phyloP scores from a whole-genome alignment of 2,113 vertebrate genomes.

The Rhynchopsitta pachyrhyncha region DNA sequence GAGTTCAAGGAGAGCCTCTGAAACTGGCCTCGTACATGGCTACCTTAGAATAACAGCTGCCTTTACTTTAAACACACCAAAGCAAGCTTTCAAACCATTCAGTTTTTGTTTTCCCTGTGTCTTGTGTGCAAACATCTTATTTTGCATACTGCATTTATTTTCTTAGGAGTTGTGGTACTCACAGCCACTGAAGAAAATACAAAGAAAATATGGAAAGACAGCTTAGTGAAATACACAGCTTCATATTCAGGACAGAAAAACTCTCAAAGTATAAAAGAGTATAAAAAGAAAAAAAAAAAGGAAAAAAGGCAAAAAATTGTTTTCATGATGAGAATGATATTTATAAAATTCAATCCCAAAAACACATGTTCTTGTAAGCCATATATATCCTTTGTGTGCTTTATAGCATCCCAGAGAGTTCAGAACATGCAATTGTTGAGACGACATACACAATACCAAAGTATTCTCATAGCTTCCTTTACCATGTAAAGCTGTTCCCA shows the following conservation, averaged over 20 bases:
- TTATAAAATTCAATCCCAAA: slow-evolving; percentile 24
- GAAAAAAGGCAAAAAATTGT: slow-evolving; percentile 5
- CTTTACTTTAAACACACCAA: background rate
- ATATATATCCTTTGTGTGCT: background rate
- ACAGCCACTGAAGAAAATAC: background rate
- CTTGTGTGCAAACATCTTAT: background rate
- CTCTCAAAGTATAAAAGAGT: background rate
- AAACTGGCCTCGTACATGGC: background rate
- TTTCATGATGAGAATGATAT: background rate
- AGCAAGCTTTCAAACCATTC: background rate
- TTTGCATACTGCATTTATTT: background rate
- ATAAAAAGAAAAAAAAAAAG: background rate
- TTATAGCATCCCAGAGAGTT: background rate
- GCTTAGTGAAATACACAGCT: background rate
- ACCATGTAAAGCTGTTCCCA: slow-evolving; percentile 56
- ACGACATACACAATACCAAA: slow-evolving; percentile 32
- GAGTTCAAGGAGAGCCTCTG: background rate
- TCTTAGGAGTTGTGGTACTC: background rate
- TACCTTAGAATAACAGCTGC: background rate
- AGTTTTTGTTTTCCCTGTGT: background rate
- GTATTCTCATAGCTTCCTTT: slow-evolving; percentile 57
- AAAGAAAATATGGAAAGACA: background rate
- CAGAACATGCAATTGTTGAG: background rate
- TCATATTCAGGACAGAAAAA: background rate
- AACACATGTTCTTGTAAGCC: background rate